A percentile compares a stretch with the other conserved stretches of the same genome.
phyloP scores from a whole-genome alignment of 2,113 vertebrate genomes.

The Steatornis caripensis region DNA sequence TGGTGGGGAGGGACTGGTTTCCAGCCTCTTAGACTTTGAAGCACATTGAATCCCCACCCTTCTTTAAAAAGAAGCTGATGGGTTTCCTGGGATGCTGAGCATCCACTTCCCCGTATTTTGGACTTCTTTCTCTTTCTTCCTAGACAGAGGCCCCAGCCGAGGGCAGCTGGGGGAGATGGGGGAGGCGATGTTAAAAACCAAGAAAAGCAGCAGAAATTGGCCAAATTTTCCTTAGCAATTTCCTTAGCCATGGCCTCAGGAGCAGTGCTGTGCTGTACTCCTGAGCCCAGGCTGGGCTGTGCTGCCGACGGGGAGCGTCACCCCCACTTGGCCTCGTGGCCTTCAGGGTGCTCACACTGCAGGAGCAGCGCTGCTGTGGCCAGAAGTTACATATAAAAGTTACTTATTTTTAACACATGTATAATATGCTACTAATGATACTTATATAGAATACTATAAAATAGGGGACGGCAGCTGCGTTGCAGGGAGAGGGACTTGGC shows the following conservation, averaged over 20 bases:
- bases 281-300: not conserved
- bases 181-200: not conserved
- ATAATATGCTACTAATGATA: not conserved
- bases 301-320: fast-evolving
- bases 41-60: not conserved
- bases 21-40: not conserved
- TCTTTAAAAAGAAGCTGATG: not conserved
- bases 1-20: not conserved
- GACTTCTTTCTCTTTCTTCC: not conserved
- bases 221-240: not conserved
- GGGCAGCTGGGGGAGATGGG: not conserved
- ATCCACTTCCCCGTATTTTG: not conserved
- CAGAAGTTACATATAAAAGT: not conserved
- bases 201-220: not conserved
- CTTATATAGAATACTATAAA: not conserved
- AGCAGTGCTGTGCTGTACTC: not conserved
- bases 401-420: not conserved
- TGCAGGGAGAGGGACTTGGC: not conserved
- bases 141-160: not conserved
- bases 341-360: not conserved
- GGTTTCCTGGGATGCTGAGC: not conserved
- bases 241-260: not conserved
- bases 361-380: not conserved
- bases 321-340: fast-evolving
- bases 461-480: not conserved